Percentiles rank a stretch among this genome's conserved stretches.
Conservation (phyloP, 2,113 vertebrate genomes). For the Sturnus vulgaris region DNA sequence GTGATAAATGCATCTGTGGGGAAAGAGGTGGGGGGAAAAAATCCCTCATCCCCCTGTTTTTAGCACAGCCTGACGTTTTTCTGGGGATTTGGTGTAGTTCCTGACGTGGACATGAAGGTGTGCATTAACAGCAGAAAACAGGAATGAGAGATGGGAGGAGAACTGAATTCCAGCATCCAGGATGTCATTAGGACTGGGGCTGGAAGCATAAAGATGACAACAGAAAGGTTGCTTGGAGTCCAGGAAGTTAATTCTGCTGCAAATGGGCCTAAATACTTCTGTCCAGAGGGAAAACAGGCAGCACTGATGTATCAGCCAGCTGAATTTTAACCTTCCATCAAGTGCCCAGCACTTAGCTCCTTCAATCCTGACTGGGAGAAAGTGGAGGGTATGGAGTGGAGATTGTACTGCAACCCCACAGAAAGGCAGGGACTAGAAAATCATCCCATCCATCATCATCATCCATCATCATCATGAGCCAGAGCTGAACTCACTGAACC, state of each 20-base stretch:
- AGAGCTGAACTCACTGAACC: not conserved
- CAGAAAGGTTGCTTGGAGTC: not conserved
- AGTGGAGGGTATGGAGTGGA: not conserved
- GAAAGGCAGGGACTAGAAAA: not conserved
- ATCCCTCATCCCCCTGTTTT: not conserved
- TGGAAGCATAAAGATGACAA: not conserved
- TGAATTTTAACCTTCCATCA: not conserved
- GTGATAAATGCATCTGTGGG: conserved; percentile 35
- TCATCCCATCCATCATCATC: not conserved
- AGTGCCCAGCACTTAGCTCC: not conserved
- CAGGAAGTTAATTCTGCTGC: not conserved
- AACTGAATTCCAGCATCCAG: not conserved
- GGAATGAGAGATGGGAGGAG: not conserved
- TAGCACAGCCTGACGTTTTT: not conserved
- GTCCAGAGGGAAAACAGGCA: not conserved
- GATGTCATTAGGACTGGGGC: not conserved
- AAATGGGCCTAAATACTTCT: not conserved
- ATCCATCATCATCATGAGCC: not conserved
- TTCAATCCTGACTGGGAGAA: not conserved
- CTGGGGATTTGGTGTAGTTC: not conserved
- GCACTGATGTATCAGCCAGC: not conserved
- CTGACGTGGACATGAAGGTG: not conserved
- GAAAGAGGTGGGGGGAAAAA: not conserved
- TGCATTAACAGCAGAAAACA: not conserved
- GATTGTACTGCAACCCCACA: not conserved